Conservation (phyloP, 2,888 invertebrate genomes). For the Nephrocerus scutellatus region DNA sequence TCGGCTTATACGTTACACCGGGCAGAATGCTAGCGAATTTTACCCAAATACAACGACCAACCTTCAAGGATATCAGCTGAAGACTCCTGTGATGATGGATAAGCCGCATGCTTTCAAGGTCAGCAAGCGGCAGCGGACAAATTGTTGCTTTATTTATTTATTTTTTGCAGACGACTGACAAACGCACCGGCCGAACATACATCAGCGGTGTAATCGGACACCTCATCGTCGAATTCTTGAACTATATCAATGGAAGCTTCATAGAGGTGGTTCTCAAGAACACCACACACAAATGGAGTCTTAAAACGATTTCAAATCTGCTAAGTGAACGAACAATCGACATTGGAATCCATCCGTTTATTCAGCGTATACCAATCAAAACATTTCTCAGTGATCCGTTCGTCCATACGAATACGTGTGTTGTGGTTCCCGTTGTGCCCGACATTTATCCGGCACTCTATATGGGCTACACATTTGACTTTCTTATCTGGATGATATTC, state of each 20-base stretch:
- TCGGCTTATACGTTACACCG: constrained; percentile 12
- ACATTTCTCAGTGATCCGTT: constrained; percentile 25
- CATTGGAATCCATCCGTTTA: constrained; percentile 22
- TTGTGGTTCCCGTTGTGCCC: constrained; percentile 24
- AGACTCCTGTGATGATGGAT: constrained; percentile 15
- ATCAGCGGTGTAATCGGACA: constrained; percentile 22
- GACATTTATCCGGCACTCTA: constrained; percentile 24
- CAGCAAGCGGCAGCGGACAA: background rate
- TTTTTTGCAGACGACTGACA: constrained; percentile 13
- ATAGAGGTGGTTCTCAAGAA: constrained; percentile 11
- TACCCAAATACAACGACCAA: constrained; percentile 18
- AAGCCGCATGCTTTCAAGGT: constrained; percentile 22
- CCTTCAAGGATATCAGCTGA: constrained; percentile 19
- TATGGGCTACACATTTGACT: constrained; percentile 21
- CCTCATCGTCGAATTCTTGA: constrained; percentile 22
- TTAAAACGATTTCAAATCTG: too few species aligned
- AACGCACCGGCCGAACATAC: constrained; percentile 3
- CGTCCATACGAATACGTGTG: constrained; percentile 24
- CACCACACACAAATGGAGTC: constrained; percentile 7
- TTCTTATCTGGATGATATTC: constrained; percentile 19
- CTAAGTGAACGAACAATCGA: constrained; percentile 18
- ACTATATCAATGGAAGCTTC: constrained; percentile 18
- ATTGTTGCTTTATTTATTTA: background rate
- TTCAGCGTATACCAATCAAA: constrained; percentile 15
- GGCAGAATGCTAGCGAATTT: constrained; percentile 4